Evolutionary conservation across 30 jellyfish, hydroid and myxozoan species (phyloP).

Genomic region (Aurelia coerulea): DNA sequence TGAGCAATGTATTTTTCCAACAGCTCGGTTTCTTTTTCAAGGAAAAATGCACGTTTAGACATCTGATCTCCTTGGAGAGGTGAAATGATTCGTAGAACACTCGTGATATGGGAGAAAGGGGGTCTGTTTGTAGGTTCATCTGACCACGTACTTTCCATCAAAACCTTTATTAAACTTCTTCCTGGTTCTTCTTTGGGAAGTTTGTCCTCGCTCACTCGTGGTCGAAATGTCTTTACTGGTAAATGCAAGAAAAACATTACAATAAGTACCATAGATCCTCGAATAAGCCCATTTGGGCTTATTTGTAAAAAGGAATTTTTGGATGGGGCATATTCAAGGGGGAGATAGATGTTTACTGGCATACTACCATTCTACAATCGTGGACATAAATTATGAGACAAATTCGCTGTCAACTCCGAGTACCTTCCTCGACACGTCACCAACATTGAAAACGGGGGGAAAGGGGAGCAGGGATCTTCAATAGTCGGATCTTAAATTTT

Average conservation of each 20-base stretch:
- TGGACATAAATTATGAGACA: too few relatives aligned
- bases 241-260: not conserved
- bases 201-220: constrained; percentile 47
- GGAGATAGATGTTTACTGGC: too few relatives aligned
- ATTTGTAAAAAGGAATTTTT: too few relatives aligned
- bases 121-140: constrained; percentile 87
- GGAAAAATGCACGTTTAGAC: constrained; percentile 77
- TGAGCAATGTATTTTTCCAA: constrained; percentile 80
- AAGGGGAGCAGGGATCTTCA: too few relatives aligned
- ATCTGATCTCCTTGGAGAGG: constrained; percentile 86
- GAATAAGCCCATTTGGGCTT: too few relatives aligned
- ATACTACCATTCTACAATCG: too few relatives aligned
- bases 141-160: constrained; percentile 92
- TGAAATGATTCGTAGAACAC: constrained; percentile 59
- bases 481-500: too few relatives aligned
- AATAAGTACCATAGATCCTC: not conserved
- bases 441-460: too few relatives aligned
- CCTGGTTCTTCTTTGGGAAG: constrained; percentile 85
- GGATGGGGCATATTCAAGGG: too few relatives aligned
- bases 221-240: constrained; percentile 78
- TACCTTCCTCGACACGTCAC: too few relatives aligned
- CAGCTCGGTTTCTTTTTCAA: constrained; percentile 88
- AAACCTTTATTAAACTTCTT: constrained; percentile 64
- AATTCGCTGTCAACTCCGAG: too few relatives aligned
- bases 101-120: constrained; percentile 70